Base-by-base conservation (phyloP, 2,797 vertebrate species). In the Manis javanica region DNA sequence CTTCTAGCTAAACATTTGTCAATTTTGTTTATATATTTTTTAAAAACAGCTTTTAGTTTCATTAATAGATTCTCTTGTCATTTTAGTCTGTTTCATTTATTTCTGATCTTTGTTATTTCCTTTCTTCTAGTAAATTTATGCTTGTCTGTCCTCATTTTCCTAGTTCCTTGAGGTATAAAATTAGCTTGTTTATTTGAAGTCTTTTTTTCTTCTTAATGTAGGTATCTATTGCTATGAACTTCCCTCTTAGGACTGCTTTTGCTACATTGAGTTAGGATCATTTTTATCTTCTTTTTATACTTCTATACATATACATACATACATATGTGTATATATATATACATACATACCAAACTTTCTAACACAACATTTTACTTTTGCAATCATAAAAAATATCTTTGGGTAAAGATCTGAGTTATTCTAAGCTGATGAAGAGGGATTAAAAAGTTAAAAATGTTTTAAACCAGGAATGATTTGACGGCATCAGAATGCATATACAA, bases 221-320 rank as follows among this genome's bases (percentile, higher is more conserved):
- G 23, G 26, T 19, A 26, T 66, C 69, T 84, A n/a, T 61, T 21
- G 24, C 19, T 39, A 49, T 83, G 42, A 84, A 84, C 79, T 77
- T 90, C n/a, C n/a, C 69, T 61, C n/a, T 90, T 26, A 94, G 53
- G 53, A 90, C 23, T 90, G 19, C n/a, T 94, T 77, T 69, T 51
- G 26, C 53, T 90, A 13, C 21, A 49, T 2, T 84, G 55, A 13
- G 87, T n/a, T 89, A 64, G 10, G 10, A 69, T 82, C 64, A 77
- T 64, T 91, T 92, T 91, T 77, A 85, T 64, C 15, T 92, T 74
- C 13, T 46, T 90, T 63, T 71, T 31, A 37, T 1, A 78, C 92
- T 83, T 68, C 42, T 64, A 15, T 37, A 83, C 75, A 74, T 68
- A 46, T 46, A 46, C 10, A 46, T 46, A 46, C 46, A 46, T 11